Percentiles rank a stretch among this genome's conserved stretches.
Evolutionary conservation across 2,113 vertebrate species (phyloP).

Genomic region (Scytalopus superciliaris): DNA sequence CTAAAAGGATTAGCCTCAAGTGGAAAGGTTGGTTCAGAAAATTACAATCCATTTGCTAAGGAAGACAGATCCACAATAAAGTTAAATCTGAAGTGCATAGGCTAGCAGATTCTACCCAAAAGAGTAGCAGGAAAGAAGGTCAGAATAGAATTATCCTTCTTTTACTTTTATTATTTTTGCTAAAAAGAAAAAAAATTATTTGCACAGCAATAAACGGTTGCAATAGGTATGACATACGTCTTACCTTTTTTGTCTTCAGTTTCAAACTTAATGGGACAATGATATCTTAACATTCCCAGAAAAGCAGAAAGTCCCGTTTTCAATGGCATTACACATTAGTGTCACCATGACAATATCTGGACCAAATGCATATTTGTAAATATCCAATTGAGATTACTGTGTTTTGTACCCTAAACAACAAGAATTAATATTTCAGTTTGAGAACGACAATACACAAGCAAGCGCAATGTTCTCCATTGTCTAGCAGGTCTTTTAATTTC

Average conservation of each 20-base stretch:
- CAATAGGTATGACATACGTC: neutral
- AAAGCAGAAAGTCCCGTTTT: neutral
- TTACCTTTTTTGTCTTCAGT: neutral
- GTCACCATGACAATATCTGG: neutral
- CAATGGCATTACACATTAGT: neutral
- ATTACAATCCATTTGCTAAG: slow-evolving; percentile 26
- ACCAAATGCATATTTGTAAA: neutral
- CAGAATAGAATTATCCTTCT: neutral
- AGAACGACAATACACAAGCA: neutral
- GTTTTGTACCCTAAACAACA: neutral
- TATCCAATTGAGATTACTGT: neutral
- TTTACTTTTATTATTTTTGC: neutral
- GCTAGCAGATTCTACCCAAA: neutral
- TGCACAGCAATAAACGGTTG: neutral
- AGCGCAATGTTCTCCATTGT: neutral
- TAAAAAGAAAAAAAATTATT: neutral
- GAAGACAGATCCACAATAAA: neutral
- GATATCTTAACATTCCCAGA: neutral
- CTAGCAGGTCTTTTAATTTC: neutral
- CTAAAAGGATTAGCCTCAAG: slow-evolving; percentile 52
- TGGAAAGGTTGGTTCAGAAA: slow-evolving; percentile 42
- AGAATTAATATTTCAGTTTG: neutral
- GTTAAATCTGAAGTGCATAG: neutral
- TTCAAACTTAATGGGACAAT: neutral
- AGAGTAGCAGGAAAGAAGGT: neutral